Conservation (phyloP, 2,797 vertebrate genomes). For the Paedocypris micromegethes region DNA sequence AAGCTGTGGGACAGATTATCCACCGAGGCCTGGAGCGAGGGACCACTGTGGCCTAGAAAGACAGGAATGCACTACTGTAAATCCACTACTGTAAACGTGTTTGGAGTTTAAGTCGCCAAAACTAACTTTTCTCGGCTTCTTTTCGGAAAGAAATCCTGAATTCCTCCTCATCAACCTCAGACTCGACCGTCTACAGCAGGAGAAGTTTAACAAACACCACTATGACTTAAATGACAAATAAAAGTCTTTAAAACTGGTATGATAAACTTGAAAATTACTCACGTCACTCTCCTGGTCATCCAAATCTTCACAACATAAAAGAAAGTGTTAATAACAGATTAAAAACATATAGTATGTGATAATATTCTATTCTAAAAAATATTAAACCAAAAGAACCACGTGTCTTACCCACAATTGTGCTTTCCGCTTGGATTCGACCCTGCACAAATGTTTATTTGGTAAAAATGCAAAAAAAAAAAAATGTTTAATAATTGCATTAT, state of each 20-base stretch:
- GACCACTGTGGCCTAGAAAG: conserved; percentile 17
- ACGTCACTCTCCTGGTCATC: conserved; percentile 4
- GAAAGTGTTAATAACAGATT: not conserved
- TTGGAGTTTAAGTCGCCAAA: not conserved
- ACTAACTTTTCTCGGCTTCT: conserved; percentile 9
- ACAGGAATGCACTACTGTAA: too few species aligned
- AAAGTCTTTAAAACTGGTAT: not conserved
- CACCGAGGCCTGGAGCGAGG: conserved; percentile 23
- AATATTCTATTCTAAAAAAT: too few species aligned
- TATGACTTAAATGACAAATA: not conserved
- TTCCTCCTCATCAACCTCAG: conserved; percentile 5
- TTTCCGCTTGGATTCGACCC: too few species aligned
- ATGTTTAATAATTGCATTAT: too few species aligned
- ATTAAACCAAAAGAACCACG: not conserved
- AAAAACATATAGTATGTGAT: not conserved
- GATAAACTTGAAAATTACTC: not conserved
- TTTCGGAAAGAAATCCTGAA: conserved; percentile 1
- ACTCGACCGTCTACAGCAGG: conserved; percentile 35
- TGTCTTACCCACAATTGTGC: not conserved
- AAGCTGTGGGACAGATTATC: conserved; percentile 3
- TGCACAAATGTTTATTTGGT: too few species aligned
- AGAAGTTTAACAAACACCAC: not conserved
- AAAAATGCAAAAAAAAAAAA: too few species aligned
- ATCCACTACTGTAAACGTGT: too few species aligned
- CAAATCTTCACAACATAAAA: conserved; percentile 9